phyloP scores from a whole-genome alignment of 2,888 invertebrate species.

The Amiota communis region DNA sequence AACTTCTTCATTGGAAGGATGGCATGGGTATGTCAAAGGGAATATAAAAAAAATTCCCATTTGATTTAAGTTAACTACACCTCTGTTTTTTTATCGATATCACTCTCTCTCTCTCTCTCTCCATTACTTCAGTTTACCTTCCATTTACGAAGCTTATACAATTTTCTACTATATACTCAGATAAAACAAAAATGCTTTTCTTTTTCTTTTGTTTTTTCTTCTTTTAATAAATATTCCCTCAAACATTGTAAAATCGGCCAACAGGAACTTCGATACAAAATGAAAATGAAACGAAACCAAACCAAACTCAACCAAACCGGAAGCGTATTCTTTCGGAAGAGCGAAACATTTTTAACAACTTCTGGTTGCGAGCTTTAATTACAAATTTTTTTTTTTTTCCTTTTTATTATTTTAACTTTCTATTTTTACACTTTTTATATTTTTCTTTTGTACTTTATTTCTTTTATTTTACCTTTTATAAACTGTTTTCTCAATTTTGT shows the following conservation, averaged over 20 bases:
- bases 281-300: background rate
- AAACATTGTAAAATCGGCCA: background rate
- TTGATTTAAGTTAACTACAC: background rate
- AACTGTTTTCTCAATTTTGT: background rate
- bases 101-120: background rate
- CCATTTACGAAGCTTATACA: conserved; percentile 1
- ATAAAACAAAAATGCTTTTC: background rate
- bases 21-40: too few relatives aligned
- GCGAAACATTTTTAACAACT: conserved; percentile 43
- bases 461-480: background rate
- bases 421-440: conserved; percentile 17
- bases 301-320: conserved; percentile 33
- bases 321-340: conserved; percentile 49
- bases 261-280: background rate
- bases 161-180: background rate
- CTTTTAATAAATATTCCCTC: background rate
- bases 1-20: too few relatives aligned
- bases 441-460: background rate
- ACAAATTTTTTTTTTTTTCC: background rate
- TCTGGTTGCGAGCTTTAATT: conserved; percentile 35
- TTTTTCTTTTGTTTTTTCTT: conserved; percentile 23
- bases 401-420: conserved; percentile 18
- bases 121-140: background rate
- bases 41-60: conserved; percentile 16
- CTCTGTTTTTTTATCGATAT: background rate